A percentile compares a stretch with the other conserved stretches of the same genome.
Conservation (phyloP, 2,888 invertebrate species). For the Alloplasta piceator region DNA sequence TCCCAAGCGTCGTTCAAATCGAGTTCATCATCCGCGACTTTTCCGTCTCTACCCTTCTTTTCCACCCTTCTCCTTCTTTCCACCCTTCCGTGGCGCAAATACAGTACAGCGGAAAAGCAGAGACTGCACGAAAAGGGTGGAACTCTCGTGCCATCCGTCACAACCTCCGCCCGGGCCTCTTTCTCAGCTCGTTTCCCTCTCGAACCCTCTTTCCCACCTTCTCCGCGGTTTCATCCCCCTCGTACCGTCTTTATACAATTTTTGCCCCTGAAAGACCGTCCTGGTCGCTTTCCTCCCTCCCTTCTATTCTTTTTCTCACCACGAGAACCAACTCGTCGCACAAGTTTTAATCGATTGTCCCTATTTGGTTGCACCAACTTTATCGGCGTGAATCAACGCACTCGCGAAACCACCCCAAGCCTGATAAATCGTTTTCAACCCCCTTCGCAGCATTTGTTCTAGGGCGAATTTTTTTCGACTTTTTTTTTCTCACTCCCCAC, state of each 20-base stretch:
- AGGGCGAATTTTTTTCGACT: too few species aligned
- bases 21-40: constrained; percentile 64
- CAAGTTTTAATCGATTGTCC: too few species aligned
- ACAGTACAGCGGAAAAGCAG: constrained; percentile 43
- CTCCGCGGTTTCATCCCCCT: constrained; percentile 1
- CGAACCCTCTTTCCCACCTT: constrained; percentile 14
- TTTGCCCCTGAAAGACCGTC: constrained; percentile 13
- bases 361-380: too few species aligned
- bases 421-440: too few species aligned
- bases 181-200: constrained; percentile 27
- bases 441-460: too few species aligned
- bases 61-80: not conserved
- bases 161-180: constrained; percentile 61
- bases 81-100: constrained; percentile 13
- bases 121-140: constrained; percentile 66
- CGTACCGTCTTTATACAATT: constrained; percentile 14
- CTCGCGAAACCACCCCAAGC: too few species aligned
- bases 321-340: constrained; percentile 13
- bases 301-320: constrained; percentile 28
- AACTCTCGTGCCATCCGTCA: constrained; percentile 70
- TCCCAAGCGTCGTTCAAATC: constrained; percentile 63
- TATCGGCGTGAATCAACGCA: too few species aligned
- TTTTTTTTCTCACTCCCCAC: too few species aligned
- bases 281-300: constrained; percentile 50
- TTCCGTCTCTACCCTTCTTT: constrained; percentile 23